Evolutionary conservation across 1,140 invertebrate species (phyloP).

Genomic region (Venustaconcha ellipsiformis): DNA sequence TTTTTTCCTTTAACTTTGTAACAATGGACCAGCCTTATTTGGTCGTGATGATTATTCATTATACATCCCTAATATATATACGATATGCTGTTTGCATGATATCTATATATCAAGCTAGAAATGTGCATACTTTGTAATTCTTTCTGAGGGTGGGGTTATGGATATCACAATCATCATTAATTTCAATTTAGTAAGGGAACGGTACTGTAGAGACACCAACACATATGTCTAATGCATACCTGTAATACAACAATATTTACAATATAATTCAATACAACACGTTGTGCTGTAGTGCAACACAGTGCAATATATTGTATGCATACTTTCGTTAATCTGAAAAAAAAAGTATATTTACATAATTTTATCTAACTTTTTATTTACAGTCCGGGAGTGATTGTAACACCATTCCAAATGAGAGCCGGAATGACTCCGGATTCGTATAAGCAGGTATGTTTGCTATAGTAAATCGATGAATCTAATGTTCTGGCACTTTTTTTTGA

Average conservation of each 20-base stretch:
- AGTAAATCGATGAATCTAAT: not conserved
- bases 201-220: no score
- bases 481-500: not conserved
- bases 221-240: no score
- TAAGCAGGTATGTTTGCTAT: slow-evolving; percentile 66
- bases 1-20: no score
- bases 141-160: no score
- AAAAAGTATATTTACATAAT: not conserved
- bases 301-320: not conserved
- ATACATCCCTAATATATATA: no score
- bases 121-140: no score
- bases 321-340: not conserved
- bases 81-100: no score
- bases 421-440: slow-evolving; percentile 81
- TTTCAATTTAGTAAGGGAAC: not conserved
- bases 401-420: slow-evolving; percentile 81
- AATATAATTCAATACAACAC: not conserved
- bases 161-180: no score
- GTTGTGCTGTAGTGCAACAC: not conserved
- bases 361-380: slow-evolving; percentile 34
- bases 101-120: no score
- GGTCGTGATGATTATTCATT: no score
- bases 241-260: not conserved
- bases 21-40: no score
- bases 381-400: slow-evolving; percentile 75